Conservation (phyloP, 2,888 invertebrate genomes). For the Melikaiella ostensackeni region DNA sequence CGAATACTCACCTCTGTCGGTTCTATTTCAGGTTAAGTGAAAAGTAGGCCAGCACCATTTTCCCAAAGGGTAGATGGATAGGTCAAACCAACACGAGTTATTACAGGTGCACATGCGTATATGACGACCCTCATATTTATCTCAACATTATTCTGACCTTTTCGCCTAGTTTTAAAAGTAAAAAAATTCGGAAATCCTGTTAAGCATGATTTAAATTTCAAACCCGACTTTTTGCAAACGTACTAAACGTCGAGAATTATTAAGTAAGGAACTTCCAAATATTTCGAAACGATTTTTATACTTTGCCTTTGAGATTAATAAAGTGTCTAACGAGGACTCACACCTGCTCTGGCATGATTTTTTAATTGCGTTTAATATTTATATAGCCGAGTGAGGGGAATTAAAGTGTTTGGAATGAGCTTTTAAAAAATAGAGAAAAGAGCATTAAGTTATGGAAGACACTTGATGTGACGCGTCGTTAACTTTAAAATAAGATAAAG, state of each 20-base stretch:
- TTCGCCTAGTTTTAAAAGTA: too few relatives aligned
- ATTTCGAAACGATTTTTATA: background rate
- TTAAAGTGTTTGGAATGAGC: background rate
- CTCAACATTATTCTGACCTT: background rate
- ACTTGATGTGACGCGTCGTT: conserved; percentile 41
- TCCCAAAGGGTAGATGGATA: conserved; percentile 21
- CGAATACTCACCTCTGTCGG: background rate
- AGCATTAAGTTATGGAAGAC: conserved; percentile 16
- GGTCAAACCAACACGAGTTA: conserved; percentile 20
- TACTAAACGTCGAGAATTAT: background rate
- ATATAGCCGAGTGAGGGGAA: background rate
- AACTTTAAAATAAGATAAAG: conserved; percentile 48
- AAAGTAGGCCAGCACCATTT: conserved; percentile 32
- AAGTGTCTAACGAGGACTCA: background rate
- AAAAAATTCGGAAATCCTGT: background rate
- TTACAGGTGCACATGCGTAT: background rate
- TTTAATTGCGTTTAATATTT: background rate
- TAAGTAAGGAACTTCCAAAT: background rate
- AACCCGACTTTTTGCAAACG: background rate
- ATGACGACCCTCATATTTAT: background rate
- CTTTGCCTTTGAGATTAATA: background rate
- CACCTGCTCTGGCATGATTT: background rate
- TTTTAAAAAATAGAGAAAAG: background rate
- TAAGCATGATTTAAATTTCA: background rate
- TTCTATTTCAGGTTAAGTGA: conserved; percentile 20